A percentile compares a stretch with the other conserved stretches of the same genome.
These are phyloP conservation scores for Microctenopoma stevenorrisi DNA, from an alignment of 2,797 vertebrate species.

Conservation along the genomic window DNA sequence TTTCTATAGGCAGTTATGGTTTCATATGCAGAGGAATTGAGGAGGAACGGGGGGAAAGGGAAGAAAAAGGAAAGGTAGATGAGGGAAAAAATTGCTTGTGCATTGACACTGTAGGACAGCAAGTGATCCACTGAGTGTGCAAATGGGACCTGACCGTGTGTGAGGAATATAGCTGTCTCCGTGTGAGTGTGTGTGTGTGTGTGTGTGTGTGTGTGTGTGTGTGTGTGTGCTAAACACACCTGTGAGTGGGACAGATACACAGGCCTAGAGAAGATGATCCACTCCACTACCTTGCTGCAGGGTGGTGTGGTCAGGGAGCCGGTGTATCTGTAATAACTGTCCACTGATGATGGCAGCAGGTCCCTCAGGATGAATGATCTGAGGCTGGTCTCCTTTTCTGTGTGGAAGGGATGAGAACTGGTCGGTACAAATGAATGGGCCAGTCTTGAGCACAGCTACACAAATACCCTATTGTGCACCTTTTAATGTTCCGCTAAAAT, in stretches of 20 bases:
- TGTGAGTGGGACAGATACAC: conserved; percentile 95
- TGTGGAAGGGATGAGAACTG: conserved; percentile 32
- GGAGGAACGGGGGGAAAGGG: conserved; percentile 41
- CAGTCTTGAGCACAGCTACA: background rate
- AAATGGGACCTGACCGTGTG: conserved; percentile 62
- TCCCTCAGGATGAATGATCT: conserved; percentile 94
- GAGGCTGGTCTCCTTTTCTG: conserved; percentile 98
- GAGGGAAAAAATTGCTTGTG: conserved; percentile 58
- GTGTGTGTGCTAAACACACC: conserved; percentile 78
- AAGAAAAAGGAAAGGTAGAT: conserved; percentile 44
- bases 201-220: conserved; percentile 42
- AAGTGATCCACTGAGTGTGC: conserved; percentile 54
- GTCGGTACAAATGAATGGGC: conserved; percentile 34
- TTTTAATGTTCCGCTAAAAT: conserved; percentile 24
- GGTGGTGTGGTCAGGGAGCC: conserved; percentile 97
- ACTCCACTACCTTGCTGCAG: conserved; percentile 97
- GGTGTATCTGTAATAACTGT: conserved; percentile 95
- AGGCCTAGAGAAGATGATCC: conserved; percentile 95
- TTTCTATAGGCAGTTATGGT: conserved; percentile 60
- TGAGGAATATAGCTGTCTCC: conserved; percentile 45
- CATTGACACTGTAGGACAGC: conserved; percentile 46
- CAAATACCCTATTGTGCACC: conserved; percentile 8
- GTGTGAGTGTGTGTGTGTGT: conserved; percentile 48
- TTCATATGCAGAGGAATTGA: conserved; percentile 63
- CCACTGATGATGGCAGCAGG: conserved; percentile 91